Evolutionary conservation across 2,888 invertebrate genomes (phyloP).

Genomic region (Dryomyza anilis): DNA sequence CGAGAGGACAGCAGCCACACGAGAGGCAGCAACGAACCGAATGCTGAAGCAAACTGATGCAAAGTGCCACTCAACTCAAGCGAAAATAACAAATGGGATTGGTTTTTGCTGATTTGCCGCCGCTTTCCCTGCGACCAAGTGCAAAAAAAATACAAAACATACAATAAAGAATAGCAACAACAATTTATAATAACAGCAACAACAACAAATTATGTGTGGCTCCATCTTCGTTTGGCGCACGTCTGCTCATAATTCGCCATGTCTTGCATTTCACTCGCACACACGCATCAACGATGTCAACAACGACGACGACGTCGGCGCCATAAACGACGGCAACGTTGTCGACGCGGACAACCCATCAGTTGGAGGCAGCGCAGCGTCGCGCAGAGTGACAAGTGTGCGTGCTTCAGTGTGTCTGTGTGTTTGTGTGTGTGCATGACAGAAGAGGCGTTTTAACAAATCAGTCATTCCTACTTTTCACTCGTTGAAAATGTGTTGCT

Average conservation of each 20-base stretch:
- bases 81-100: slow-evolving; percentile 63
- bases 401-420: neutral
- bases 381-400: slow-evolving; percentile 14
- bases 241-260: slow-evolving; percentile 9
- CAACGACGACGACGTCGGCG: slow-evolving; percentile 1
- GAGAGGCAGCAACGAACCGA: no score
- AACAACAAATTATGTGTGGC: slow-evolving; percentile 27
- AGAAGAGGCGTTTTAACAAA: slow-evolving; percentile 61
- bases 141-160: slow-evolving; percentile 28
- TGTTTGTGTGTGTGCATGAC: slow-evolving; percentile 47
- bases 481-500: slow-evolving; percentile 30
- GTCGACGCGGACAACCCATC: neutral
- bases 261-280: no score
- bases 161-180: slow-evolving; percentile 29
- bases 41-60: slow-evolving; percentile 54
- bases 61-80: slow-evolving; percentile 60
- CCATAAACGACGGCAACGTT: neutral
- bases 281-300: neutral
- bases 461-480: slow-evolving; percentile 58
- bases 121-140: no score
- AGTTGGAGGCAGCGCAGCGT: slow-evolving; percentile 18
- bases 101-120: slow-evolving; percentile 61
- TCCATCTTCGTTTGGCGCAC: slow-evolving; percentile 21
- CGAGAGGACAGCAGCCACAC: no score
- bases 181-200: slow-evolving; percentile 25